Percentiles rank a stretch among this genome's conserved stretches.
phyloP scores from a whole-genome alignment of 2,888 invertebrate genomes.

The Parnassius orleans region DNA sequence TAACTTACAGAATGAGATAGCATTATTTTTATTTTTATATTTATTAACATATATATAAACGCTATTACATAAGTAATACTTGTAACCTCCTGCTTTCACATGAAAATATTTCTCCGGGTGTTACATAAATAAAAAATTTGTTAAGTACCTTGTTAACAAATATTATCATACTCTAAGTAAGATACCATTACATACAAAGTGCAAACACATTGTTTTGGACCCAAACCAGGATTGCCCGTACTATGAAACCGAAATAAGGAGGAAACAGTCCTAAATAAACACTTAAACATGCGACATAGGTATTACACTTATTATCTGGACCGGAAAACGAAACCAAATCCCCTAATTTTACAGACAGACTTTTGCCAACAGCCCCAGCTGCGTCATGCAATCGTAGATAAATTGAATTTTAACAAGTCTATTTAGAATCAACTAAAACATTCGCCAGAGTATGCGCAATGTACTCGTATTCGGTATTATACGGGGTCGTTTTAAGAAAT shows the following conservation, averaged over 20 bases:
- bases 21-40: too few relatives aligned
- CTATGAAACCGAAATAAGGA: slow-evolving; percentile 37
- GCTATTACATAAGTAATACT: too few relatives aligned
- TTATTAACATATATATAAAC: too few relatives aligned
- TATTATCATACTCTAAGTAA: slow-evolving; percentile 30
- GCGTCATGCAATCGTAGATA: slow-evolving; percentile 29
- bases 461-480: slow-evolving; percentile 22
- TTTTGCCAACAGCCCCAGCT: slow-evolving; percentile 29
- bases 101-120: not conserved
- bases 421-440: slow-evolving; percentile 24
- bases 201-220: slow-evolving; percentile 36
- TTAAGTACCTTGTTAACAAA: slow-evolving; percentile 31
- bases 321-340: slow-evolving; percentile 35
- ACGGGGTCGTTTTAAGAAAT: slow-evolving; percentile 18
- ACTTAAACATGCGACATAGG: slow-evolving; percentile 35
- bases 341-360: slow-evolving; percentile 33
- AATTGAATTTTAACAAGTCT: slow-evolving; percentile 29
- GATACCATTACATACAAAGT: slow-evolving; percentile 37
- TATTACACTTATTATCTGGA: slow-evolving; percentile 39
- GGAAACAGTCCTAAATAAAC: slow-evolving; percentile 39
- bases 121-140: slow-evolving; percentile 28
- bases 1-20: too few relatives aligned
- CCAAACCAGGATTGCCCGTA: slow-evolving; percentile 34
- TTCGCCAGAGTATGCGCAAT: slow-evolving; percentile 17
- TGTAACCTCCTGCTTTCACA: not conserved